These are phyloP conservation scores for fruit fly (Drosophila melanogaster) DNA, from an alignment of 1,140 invertebrate genomes.

Conservation along the genomic window Release_6_plus_ISO1_MT NT_033779.5:20334001-20334500, in stretches of 20 bases:
- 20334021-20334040: constrained; percentile 3
- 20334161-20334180: constrained; percentile 93
- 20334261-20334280: too few relatives aligned
- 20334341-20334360: background rate
- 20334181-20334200: constrained; percentile 91
- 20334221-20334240: too few relatives aligned
- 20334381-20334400: background rate
- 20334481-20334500: background rate
- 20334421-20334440: background rate
- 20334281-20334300: too few relatives aligned
- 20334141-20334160: constrained; percentile 94
- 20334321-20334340: background rate
- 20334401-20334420: background rate
- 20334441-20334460: background rate
- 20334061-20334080: constrained; percentile 86
- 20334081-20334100: constrained; percentile 92
- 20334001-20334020: constrained; percentile 2
- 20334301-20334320: background rate
- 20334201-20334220: constrained; percentile 44
- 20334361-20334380: background rate
- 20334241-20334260: too few relatives aligned
- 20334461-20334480: constrained; percentile 21
- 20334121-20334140: constrained; percentile 92
- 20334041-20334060: constrained; percentile 28
- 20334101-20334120: constrained; percentile 94